Base-by-base conservation (phyloP, 2,888 invertebrate genomes). In the Acanthosoma haemorrhoidale region DNA sequence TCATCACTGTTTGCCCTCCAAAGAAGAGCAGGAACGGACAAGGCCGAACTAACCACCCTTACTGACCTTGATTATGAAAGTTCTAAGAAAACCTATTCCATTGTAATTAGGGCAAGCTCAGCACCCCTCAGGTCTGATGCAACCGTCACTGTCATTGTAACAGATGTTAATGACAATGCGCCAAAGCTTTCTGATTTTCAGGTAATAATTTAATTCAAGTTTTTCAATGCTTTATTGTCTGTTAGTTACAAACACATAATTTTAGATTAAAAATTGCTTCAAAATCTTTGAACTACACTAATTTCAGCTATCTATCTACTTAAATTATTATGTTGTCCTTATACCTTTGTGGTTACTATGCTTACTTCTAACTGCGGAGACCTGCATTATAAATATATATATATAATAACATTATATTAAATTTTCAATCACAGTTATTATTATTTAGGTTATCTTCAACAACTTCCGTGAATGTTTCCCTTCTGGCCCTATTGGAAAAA, bases 61-160 rank as follows among this genome's bases (percentile, higher is more conserved):
- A 89, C 91, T 0, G 95, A 96, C 77, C 80, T 99, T 38, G 98
- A 99, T 81, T 98, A 96, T 79, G 99, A 99, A 79, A 92, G 94
- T n/a, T 85, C 90, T 0, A 87, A 92, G 72, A 96, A 96, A 79
- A 88, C 88, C 72, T 98, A 92, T 79, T 91, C 94, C 78, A 81
- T 97, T 3, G 86, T 94, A 21, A 87, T 99, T 4, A 83, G 96
- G 68, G 98, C 98, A 0, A 90, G 94, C 0, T 95, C 95, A 74
- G 91, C 92, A 0, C 95, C 95, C 0, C 80, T 96, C 4, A 86
- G 96, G 77, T 92, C 91, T 74, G 94, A 96, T 79, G 94, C 92
- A 1, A 86, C 91, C 75, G 90, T 96, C 0, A 92, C 92, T 78
- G 88, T 97, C 36, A 81, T 92, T 4, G 93, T 97, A 0, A 92